A percentile compares a stretch with the other conserved stretches of the same genome.
phyloP scores from a whole-genome alignment of 1,140 invertebrate species.

The Diabrotica virgifera region DNA sequence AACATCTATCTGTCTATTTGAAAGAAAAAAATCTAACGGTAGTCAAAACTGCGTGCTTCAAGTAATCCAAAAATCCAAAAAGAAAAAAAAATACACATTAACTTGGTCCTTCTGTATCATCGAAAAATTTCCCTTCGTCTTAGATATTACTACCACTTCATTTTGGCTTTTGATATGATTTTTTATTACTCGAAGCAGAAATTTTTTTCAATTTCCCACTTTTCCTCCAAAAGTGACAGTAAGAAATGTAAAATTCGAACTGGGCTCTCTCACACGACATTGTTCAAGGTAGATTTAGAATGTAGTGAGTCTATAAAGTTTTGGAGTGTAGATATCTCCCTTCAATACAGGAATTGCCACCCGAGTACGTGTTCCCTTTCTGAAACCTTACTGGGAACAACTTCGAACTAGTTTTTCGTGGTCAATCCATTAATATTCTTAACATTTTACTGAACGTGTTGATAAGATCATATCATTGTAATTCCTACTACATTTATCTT shows the following conservation, averaged over 20 bases:
- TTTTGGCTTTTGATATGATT: background rate
- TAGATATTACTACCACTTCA: constrained; percentile 10
- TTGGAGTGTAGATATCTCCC: too few relatives aligned
- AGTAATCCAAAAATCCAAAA: constrained; percentile 3
- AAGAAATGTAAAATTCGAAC: background rate
- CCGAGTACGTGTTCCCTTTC: too few relatives aligned
- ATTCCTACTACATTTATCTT: too few relatives aligned
- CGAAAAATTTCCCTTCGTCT: background rate
- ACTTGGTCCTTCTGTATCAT: constrained; percentile 9
- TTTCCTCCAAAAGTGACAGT: constrained; percentile 15
- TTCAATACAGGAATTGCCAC: too few relatives aligned
- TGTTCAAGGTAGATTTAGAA: too few relatives aligned
- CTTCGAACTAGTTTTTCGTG: too few relatives aligned
- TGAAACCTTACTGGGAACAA: too few relatives aligned
- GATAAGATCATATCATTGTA: too few relatives aligned
- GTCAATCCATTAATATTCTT: too few relatives aligned
- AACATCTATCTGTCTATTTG: constrained; percentile 12
- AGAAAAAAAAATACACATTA: background rate
- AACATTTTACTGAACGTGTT: too few relatives aligned
- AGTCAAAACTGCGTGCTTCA: constrained; percentile 2
- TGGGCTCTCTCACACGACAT: too few relatives aligned
- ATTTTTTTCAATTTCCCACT: background rate
- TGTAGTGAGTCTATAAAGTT: too few relatives aligned
- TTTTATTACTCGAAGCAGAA: constrained; percentile 2
- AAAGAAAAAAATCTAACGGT: constrained; percentile 29